Evolutionary conservation across 2,888 invertebrate genomes (phyloP).

Genomic region (Ophioninae sp.): DNA sequence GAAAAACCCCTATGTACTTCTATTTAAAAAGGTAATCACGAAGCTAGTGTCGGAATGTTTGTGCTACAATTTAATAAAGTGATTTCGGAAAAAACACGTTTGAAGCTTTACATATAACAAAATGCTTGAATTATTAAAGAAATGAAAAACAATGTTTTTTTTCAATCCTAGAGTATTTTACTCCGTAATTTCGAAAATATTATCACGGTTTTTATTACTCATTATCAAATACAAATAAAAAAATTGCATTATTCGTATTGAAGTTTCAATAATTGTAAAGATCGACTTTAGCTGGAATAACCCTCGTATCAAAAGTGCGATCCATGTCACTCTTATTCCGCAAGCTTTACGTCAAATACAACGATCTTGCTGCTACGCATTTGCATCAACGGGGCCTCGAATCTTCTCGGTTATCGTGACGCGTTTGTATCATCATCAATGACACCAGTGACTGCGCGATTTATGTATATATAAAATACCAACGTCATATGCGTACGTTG

Average conservation of each 20-base stretch:
- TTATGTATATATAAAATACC: background rate
- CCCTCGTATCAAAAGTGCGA: background rate
- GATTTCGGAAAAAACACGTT: too few relatives aligned
- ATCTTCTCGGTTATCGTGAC: background rate
- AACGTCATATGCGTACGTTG: background rate
- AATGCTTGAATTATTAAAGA: too few relatives aligned
- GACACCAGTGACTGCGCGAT: background rate
- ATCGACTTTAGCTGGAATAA: background rate
- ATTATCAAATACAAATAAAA: background rate
- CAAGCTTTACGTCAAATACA: background rate
- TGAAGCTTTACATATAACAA: too few relatives aligned
- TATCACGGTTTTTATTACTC: background rate
- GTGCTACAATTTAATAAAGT: too few relatives aligned
- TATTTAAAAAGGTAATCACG: too few relatives aligned
- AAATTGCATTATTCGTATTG: background rate
- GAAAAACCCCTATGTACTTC: too few relatives aligned
- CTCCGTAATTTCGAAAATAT: background rate
- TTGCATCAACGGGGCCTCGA: background rate
- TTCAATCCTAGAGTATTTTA: too few relatives aligned
- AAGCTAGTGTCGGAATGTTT: too few relatives aligned
- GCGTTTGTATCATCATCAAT: constrained; percentile 9
- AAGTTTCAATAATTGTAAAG: background rate
- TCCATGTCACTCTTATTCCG: background rate
- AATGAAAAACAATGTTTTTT: too few relatives aligned
- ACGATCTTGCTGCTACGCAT: background rate